Conservation (phyloP, 2,113 vertebrate genomes). For the Melanotaenia duboulayi region DNA sequence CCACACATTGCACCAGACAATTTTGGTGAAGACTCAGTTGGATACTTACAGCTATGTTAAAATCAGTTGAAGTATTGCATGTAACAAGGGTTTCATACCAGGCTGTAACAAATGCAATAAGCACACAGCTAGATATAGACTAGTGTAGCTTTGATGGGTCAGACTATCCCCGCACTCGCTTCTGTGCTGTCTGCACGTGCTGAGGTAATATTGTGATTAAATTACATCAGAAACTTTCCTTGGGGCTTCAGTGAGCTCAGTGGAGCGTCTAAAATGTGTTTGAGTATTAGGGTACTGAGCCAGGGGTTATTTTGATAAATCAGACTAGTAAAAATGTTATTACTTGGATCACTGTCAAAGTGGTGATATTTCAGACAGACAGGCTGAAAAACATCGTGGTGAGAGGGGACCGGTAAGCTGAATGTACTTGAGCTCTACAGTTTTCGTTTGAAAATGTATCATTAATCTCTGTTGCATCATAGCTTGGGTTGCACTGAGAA, state of each 20-base stretch:
- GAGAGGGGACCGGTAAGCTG: conserved; percentile 12
- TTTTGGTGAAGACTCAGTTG: not conserved
- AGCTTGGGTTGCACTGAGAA: not conserved
- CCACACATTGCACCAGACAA: not conserved
- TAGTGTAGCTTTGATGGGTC: not conserved
- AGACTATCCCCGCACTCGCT: conserved; percentile 25
- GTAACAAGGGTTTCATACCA: not conserved
- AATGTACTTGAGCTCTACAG: not conserved
- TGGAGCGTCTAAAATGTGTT: conserved; percentile 50
- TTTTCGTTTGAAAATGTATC: conserved; percentile 7
- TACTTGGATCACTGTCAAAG: conserved; percentile 53
- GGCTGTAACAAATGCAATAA: conserved; percentile 30
- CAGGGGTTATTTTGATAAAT: conserved; percentile 65
- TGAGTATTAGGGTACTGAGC: conserved; percentile 58
- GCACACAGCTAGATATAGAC: conserved; percentile 20
- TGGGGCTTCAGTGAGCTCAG: conserved; percentile 53
- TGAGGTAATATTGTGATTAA: conserved; percentile 59
- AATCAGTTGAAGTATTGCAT: conserved; percentile 17
- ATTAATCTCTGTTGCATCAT: not conserved
- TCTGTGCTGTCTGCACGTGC: conserved; percentile 34
- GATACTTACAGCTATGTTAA: not conserved
- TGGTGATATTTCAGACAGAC: conserved; percentile 9
- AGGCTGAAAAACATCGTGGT: conserved; percentile 20
- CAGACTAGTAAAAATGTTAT: conserved; percentile 38
- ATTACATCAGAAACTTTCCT: conserved; percentile 65